These are phyloP conservation scores for Agonopterix alstromeriana DNA, from an alignment of 2,888 invertebrate genomes.

Conservation along the genomic window DNA sequence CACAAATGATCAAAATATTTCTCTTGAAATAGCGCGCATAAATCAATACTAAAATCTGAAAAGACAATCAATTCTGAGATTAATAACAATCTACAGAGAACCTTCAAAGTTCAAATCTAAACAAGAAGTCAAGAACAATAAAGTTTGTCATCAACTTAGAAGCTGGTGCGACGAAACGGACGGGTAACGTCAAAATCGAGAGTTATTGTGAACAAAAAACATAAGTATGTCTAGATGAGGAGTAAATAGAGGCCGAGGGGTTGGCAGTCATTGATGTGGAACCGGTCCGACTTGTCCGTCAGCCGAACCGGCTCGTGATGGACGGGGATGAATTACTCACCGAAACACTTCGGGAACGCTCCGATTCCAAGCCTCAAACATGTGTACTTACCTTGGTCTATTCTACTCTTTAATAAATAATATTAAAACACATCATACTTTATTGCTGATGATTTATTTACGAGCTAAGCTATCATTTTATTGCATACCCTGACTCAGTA, in stretches of 20 bases:
- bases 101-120: neutral
- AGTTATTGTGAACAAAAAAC: slow-evolving; percentile 48
- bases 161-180: slow-evolving; percentile 25
- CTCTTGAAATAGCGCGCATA: no score
- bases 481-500: no score
- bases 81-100: no score
- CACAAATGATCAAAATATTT: no score
- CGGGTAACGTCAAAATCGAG: slow-evolving; percentile 52
- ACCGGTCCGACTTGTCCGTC: slow-evolving; percentile 55
- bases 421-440: no score
- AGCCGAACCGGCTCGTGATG: slow-evolving; percentile 56
- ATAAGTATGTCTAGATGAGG: slow-evolving; percentile 31
- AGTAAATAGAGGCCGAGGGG: slow-evolving; percentile 51
- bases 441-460: no score
- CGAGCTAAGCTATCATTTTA: no score
- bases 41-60: neutral
- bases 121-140: neutral
- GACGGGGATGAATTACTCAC: slow-evolving; percentile 66
- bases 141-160: neutral
- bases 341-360: slow-evolving; percentile 27
- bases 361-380: neutral
- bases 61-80: neutral
- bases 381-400: no score
- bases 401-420: no score
- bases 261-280: slow-evolving; percentile 69